These are phyloP conservation scores for Scaptomyza polygonia DNA, from an alignment of 2,888 invertebrate genomes.

Conservation along the genomic window DNA sequence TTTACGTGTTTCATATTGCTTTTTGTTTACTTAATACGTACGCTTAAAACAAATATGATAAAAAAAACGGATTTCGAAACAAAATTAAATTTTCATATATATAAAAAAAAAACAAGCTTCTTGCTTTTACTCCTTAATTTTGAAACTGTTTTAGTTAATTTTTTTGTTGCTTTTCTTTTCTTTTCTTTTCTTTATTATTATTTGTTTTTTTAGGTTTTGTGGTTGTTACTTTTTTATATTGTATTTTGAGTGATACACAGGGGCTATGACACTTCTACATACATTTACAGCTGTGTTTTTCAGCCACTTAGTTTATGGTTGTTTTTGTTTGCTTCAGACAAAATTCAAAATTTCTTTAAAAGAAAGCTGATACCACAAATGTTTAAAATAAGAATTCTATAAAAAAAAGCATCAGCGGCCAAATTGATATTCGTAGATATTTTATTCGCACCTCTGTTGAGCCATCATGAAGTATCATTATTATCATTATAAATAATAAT, in stretches of 20 bases:
- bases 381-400: not conserved
- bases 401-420: constrained; percentile 6
- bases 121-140: constrained; percentile 47
- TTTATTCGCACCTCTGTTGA: not conserved
- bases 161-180: constrained; percentile 20
- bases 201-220: constrained; percentile 17
- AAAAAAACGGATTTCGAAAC: constrained; percentile 64
- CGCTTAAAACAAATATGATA: constrained; percentile 53
- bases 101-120: constrained; percentile 67
- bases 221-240: constrained; percentile 25
- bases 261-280: constrained; percentile 13
- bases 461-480: not conserved
- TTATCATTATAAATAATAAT: constrained; percentile 9
- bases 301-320: constrained; percentile 12
- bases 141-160: constrained; percentile 25
- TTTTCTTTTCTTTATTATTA: not conserved
- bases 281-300: constrained; percentile 3
- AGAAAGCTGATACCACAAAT: not conserved
- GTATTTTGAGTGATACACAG: constrained; percentile 11
- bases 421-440: not conserved
- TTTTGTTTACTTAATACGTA: constrained; percentile 65
- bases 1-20: constrained; percentile 24
- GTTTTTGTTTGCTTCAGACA: constrained; percentile 3
- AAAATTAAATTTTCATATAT: constrained; percentile 62
- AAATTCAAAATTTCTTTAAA: constrained; percentile 9